Conservation (phyloP, 1,140 invertebrate genomes). For the Frieseomelitta varia region DNA sequence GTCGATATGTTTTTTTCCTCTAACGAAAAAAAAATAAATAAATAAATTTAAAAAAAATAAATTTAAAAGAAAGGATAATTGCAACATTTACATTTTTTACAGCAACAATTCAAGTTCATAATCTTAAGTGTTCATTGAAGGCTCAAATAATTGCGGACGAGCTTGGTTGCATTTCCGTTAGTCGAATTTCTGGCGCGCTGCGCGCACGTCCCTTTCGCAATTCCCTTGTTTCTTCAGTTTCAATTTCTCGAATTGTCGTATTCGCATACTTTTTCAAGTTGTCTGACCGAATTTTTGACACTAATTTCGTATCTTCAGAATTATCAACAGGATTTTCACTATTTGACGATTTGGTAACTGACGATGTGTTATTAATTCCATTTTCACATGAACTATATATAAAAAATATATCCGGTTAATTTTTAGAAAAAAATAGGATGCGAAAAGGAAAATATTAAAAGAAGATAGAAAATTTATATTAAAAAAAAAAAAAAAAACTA, state of each 20-base stretch:
- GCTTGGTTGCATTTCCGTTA: not conserved
- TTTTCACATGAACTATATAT: constrained; percentile 18
- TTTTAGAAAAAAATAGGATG: not conserved
- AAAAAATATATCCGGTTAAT: not conserved
- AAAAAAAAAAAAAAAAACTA: not conserved
- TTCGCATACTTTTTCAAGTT: not conserved
- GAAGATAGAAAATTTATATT: not conserved
- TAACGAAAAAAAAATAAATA: not conserved
- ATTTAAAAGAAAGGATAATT: not conserved
- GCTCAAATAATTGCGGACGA: not conserved
- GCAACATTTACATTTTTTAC: constrained; percentile 45
- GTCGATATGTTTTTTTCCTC: not conserved
- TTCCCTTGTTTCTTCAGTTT: not conserved
- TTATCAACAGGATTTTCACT: not conserved
- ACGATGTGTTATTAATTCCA: constrained; percentile 3
- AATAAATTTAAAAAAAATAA: constrained; percentile 6
- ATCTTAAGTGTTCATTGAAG: constrained; percentile 11
- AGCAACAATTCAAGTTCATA: not conserved
- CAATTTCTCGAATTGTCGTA: not conserved
- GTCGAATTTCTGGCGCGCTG: constrained; percentile 45
- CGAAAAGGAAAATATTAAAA: not conserved
- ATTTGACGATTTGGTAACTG: constrained; percentile 17
- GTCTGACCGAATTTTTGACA: constrained; percentile 19
- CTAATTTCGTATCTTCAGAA: not conserved
- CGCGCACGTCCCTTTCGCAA: not conserved